Base-by-base conservation (phyloP, 2,888 invertebrate genomes). In the Papilio gigon region DNA sequence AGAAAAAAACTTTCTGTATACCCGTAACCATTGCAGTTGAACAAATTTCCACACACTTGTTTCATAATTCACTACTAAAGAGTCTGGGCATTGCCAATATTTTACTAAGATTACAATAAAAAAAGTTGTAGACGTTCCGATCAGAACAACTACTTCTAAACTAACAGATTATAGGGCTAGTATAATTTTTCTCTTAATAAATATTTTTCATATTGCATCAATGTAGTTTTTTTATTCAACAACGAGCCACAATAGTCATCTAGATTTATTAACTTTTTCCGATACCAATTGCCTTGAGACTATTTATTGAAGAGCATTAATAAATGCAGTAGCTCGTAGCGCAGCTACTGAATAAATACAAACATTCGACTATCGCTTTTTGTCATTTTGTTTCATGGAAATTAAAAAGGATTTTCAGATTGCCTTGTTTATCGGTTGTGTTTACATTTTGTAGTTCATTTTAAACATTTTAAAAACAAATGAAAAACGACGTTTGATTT, bases 181-280 rank as follows among this genome's bases (percentile, higher is more conserved):
- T 40, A 50, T 30, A 44, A 67, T 65, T 50, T 65, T 63, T 56
- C 53, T 63, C 68, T 70, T 72, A 65, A 72, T 68, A 64, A 70
- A 72, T 66, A 71, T 70, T 71, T 72, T 73, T 73, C 71, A 74
- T 74, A 71, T 74, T 60, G 67, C 56, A 42, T 20, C 40, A 66
- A 65, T 47, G 60, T 35, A 25, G 37, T n/a, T 75, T 75, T 75
- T 74, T 73, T 72, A 67, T 63, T 68, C 61, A 62, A 74, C 76
- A 76, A 74, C 72, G 65, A 74, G 63, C 62, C 70, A 40, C 73
- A 73, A 65, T 73, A 74, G 78, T 75, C 73, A 71, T 60, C 53
- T 74, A 69, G 74, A 75, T 75, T 71, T 71, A 71, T 73, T 62
- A 61, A 69, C 60, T 53, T 63, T 64, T 65, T 44, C 69, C 69